Evolutionary conservation across 2,888 invertebrate genomes (phyloP).

Genomic region (Aphelenchoides bicaudatus): DNA sequence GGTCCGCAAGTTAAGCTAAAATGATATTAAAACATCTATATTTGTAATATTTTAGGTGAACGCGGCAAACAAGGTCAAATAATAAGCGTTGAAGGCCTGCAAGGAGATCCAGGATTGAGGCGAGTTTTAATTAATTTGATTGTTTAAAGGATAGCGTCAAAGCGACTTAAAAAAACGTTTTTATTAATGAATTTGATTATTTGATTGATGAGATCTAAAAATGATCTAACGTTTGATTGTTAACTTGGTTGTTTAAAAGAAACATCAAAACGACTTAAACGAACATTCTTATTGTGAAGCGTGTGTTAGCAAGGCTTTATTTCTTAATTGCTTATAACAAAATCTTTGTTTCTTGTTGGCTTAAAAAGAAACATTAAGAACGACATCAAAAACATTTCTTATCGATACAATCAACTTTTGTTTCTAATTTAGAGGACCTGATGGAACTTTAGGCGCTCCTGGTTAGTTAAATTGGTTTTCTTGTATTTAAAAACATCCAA

Average conservation of each 20-base stretch:
- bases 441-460: background rate
- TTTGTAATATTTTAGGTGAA: background rate
- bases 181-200: background rate
- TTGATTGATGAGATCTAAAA: background rate
- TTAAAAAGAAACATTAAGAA: no score
- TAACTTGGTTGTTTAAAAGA: background rate
- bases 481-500: background rate
- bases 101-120: background rate
- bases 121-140: background rate
- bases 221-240: no score
- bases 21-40: background rate
- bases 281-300: background rate
- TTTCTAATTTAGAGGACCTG: background rate
- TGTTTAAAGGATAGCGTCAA: slow-evolving; percentile 1
- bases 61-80: slow-evolving; percentile 1
- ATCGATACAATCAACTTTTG: background rate
- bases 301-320: background rate
- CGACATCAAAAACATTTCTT: no score
- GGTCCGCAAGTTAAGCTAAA: no score
- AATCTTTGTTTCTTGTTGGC: no score
- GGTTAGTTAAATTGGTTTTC: background rate
- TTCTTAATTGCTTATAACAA: background rate
- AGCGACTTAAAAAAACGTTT: background rate
- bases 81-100: background rate
- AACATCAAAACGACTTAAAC: background rate